phyloP scores from a whole-genome alignment of 2,888 invertebrate genomes.

The Rutpela maculata region DNA sequence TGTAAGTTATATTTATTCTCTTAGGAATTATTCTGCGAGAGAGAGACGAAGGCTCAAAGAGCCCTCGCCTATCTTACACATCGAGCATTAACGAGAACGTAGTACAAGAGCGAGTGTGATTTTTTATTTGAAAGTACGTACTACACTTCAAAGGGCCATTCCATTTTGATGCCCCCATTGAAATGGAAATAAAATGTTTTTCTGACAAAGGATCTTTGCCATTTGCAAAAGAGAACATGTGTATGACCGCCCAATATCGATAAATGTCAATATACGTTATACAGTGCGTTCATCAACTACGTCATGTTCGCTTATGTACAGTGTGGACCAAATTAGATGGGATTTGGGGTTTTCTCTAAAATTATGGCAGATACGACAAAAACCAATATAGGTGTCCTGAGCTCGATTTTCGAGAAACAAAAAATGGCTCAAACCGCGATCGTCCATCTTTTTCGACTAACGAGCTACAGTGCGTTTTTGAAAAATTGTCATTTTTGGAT shows the following conservation, averaged over 20 bases:
- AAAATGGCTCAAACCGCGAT: no score
- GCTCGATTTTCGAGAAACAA: no score
- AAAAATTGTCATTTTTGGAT: no score
- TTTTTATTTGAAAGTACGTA: conserved; percentile 24
- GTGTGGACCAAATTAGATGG: no score
- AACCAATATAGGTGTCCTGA: no score
- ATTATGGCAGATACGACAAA: no score
- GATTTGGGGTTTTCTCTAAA: no score
- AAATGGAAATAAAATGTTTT: conserved; percentile 11
- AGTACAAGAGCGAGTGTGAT: conserved; percentile 12
- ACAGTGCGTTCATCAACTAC: background rate
- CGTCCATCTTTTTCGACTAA: no score
- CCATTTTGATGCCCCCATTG: background rate
- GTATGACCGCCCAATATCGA: background rate
- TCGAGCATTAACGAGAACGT: background rate
- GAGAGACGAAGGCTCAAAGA: conserved; percentile 10
- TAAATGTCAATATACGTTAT: background rate
- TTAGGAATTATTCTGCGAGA: conserved; percentile 18
- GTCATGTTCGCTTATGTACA: no score
- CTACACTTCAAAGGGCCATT: conserved; percentile 11
- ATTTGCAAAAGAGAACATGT: conserved; percentile 3
- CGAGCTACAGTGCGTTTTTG: no score
- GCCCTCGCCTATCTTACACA: conserved; percentile 5
- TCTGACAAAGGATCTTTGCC: background rate
- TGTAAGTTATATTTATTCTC: conserved; percentile 79